Percentiles rank a stretch among this genome's conserved stretches.
These are phyloP conservation scores for Ctenoplectra terminalis DNA, from an alignment of 1,140 invertebrate genomes.

Conservation along the genomic window DNA sequence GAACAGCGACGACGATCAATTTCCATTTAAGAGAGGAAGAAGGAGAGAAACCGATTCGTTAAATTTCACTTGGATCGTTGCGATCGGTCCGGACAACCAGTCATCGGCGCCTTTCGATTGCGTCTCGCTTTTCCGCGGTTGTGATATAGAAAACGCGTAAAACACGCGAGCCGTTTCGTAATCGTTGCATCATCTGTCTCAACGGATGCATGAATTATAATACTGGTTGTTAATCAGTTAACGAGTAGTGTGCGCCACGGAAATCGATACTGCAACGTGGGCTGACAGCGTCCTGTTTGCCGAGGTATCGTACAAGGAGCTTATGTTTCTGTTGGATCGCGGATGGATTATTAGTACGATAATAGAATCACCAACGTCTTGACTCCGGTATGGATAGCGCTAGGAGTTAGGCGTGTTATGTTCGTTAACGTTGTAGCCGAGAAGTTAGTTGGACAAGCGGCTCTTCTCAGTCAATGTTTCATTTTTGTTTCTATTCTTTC, in stretches of 20 bases:
- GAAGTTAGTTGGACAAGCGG: no score
- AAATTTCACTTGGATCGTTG: no score
- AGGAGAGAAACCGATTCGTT: no score
- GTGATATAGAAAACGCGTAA: neutral
- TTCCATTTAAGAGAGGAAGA: no score
- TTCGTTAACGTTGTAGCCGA: no score
- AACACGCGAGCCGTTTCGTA: conserved; percentile 17
- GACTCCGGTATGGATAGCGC: no score
- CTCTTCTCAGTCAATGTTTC: no score
- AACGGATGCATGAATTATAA: conserved; percentile 31
- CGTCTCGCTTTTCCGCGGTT: neutral
- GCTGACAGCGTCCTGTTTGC: neutral
- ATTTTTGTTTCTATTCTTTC: no score
- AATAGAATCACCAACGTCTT: neutral
- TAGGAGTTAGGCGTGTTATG: no score
- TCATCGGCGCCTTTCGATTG: no score
- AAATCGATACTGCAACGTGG: conserved; percentile 41
- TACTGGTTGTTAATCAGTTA: conserved; percentile 52
- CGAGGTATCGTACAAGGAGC: neutral
- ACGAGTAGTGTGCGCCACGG: conserved; percentile 24
- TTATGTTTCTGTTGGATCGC: conserved; percentile 11
- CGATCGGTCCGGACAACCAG: no score
- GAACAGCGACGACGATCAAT: no score
- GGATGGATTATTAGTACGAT: neutral
- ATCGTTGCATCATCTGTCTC: conserved; percentile 35